Evolutionary conservation across 2,113 vertebrate species (phyloP).

Genomic region (Microcebus tavaratra): DNA sequence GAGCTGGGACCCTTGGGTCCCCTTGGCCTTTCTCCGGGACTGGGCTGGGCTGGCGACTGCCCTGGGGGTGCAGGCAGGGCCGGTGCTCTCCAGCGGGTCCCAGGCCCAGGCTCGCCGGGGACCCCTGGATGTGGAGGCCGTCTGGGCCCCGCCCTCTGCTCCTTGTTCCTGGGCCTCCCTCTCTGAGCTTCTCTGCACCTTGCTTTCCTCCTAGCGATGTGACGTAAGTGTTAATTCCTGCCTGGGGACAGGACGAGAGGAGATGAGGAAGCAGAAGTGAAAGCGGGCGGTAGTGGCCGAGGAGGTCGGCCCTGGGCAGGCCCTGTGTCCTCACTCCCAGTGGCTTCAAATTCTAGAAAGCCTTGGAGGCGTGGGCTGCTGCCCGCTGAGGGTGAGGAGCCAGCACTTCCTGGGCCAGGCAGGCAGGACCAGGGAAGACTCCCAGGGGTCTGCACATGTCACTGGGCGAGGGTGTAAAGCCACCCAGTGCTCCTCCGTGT

Average conservation of each 20-base stretch:
- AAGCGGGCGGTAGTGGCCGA: fast-evolving
- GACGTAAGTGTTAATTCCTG: neutral
- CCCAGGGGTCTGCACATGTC: neutral
- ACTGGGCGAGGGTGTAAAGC: neutral
- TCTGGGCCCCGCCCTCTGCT: neutral
- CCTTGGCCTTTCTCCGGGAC: neutral
- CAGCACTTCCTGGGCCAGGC: neutral
- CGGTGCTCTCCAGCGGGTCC: neutral
- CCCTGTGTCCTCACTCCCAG: neutral
- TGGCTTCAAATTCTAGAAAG: neutral
- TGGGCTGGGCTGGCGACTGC: neutral
- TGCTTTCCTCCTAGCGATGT: neutral
- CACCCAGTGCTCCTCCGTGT: neutral
- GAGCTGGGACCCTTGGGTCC: neutral
- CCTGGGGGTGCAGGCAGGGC: neutral
- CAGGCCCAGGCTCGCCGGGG: neutral
- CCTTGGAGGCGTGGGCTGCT: neutral
- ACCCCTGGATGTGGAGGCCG: neutral
- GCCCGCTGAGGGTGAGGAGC: neutral
- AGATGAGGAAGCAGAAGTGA: neutral
- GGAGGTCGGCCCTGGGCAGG: neutral
- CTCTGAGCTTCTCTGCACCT: neutral
- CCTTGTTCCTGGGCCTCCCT: neutral
- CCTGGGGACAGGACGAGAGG: neutral
- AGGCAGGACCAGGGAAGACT: no score